Evolutionary conservation across 2,888 invertebrate species (phyloP).

Genomic region (Enchytraeus crypticus): DNA sequence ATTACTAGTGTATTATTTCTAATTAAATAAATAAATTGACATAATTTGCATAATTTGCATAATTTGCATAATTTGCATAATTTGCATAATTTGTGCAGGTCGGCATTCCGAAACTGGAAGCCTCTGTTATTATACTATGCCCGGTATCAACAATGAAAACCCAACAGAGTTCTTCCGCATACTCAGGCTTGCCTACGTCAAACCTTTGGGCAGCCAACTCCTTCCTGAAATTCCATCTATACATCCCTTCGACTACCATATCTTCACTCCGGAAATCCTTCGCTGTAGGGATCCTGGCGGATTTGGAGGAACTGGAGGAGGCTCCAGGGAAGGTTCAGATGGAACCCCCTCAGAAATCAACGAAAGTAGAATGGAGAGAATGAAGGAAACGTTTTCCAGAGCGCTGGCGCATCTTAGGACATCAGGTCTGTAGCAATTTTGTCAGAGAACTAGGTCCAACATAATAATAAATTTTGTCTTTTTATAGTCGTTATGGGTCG

Average conservation of each 20-base stretch:
- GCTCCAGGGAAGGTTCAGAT: not conserved
- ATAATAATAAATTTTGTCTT: too few species aligned
- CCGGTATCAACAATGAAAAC: constrained; percentile 15
- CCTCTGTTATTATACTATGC: constrained; percentile 20
- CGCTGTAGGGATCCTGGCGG: constrained; percentile 7
- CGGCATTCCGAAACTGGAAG: constrained; percentile 22
- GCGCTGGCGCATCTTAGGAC: constrained; percentile 17
- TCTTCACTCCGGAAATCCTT: constrained; percentile 25
- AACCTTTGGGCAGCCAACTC: constrained; percentile 4
- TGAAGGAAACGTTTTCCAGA: constrained; percentile 21
- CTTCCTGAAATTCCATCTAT: constrained; percentile 1
- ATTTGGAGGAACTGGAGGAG: not conserved
- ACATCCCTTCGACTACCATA: constrained; percentile 27
- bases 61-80: too few species aligned
- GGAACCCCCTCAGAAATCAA: not conserved
- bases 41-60: too few species aligned
- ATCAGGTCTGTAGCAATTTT: constrained; percentile 12
- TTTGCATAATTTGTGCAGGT: too few species aligned
- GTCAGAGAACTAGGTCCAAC: too few species aligned
- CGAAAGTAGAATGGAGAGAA: constrained; percentile 20
- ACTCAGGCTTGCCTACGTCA: constrained; percentile 16
- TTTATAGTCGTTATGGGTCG: too few species aligned
- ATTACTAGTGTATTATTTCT: too few species aligned
- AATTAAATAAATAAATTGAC: too few species aligned
- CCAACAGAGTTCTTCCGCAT: constrained; percentile 22